These are phyloP conservation scores for Scopus umbretta DNA, from an alignment of 2,113 vertebrate species.

Conservation along the genomic window DNA sequence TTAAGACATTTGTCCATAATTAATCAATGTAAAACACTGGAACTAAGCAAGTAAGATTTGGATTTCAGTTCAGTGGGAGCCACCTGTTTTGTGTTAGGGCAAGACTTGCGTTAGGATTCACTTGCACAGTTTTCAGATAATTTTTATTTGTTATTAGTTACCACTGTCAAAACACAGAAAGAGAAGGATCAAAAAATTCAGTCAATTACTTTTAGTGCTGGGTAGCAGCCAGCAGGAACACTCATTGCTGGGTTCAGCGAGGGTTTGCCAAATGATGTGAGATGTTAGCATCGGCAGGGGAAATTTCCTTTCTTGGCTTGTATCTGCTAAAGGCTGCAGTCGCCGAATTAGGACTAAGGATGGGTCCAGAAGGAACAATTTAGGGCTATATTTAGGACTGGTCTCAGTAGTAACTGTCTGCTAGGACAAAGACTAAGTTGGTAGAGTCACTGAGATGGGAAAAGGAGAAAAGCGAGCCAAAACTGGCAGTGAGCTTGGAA, in stretches of 20 bases:
- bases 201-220: not conserved
- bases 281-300: not conserved
- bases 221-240: slow-evolving; percentile 1
- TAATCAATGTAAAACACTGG: not conserved
- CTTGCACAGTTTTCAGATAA: not conserved
- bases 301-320: slow-evolving; percentile 50
- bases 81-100: not conserved
- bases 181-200: not conserved
- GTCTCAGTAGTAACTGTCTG: not conserved
- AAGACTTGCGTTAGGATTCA: not conserved
- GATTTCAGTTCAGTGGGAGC: not conserved
- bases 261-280: slow-evolving; percentile 1
- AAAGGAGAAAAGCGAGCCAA: not conserved
- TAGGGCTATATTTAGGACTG: slow-evolving; percentile 26
- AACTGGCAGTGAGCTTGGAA: not conserved
- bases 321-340: not conserved
- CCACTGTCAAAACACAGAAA: slow-evolving; percentile 32
- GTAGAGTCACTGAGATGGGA: not conserved
- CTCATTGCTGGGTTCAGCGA: not conserved
- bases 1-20: not conserved
- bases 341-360: slow-evolving; percentile 35
- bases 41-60: not conserved
- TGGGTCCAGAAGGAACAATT: not conserved
- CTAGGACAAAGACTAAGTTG: not conserved
- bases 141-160: slow-evolving; percentile 33